These are phyloP conservation scores for Parazoanthus darwini DNA, from an alignment of 92 coral and sea anemone genomes.

Conservation along the genomic window DNA sequence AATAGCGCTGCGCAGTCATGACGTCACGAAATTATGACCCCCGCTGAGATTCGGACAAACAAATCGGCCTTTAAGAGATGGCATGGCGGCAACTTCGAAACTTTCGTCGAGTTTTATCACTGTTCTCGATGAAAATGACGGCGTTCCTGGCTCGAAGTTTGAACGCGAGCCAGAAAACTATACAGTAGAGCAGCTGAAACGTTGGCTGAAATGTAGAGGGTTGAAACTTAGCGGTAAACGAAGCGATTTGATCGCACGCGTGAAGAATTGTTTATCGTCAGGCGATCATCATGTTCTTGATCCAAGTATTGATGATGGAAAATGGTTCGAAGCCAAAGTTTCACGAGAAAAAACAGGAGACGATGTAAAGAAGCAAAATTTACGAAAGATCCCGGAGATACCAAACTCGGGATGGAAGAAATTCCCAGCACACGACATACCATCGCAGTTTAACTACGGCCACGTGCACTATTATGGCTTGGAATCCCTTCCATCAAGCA, in stretches of 20 bases:
- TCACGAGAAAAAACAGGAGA: slow-evolving; percentile 15
- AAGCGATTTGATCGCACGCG: slow-evolving; percentile 2
- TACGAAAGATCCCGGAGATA: background rate
- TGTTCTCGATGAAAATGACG: no score
- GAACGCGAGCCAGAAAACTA: background rate
- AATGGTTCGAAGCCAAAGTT: slow-evolving; percentile 38
- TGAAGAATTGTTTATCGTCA: background rate
- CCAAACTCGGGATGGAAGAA: slow-evolving; percentile 46
- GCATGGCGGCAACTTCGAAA: no score
- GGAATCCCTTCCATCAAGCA: slow-evolving; percentile 38
- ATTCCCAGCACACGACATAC: slow-evolving; percentile 51
- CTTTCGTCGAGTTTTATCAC: no score
- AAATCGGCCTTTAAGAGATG: no score
- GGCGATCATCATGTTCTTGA: slow-evolving; percentile 17
- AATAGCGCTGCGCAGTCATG: no score
- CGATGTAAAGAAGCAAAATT: background rate
- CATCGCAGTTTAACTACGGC: slow-evolving; percentile 52
- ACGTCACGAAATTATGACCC: no score
- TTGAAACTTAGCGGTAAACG: slow-evolving; percentile 22
- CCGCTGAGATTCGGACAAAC: no score
- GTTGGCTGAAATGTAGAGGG: slow-evolving; percentile 27
- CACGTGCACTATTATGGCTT: slow-evolving; percentile 52
- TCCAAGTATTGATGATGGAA: slow-evolving; percentile 8
- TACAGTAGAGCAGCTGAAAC: slow-evolving; percentile 20
- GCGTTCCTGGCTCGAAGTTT: background rate